Evolutionary conservation across 2,888 invertebrate species (phyloP).

Genomic region (Acronicta psi): DNA sequence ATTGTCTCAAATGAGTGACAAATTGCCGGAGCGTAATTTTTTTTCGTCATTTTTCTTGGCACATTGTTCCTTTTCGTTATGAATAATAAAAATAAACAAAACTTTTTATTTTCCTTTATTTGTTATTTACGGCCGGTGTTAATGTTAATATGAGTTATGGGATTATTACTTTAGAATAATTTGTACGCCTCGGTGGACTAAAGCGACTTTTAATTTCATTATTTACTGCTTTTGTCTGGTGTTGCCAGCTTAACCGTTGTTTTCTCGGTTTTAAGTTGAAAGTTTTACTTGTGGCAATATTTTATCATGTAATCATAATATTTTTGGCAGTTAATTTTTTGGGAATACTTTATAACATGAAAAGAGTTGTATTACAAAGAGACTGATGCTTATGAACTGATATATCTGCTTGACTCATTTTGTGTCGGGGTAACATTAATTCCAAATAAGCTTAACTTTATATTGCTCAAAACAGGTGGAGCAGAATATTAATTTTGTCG

Average conservation of each 20-base stretch:
- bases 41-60: conserved; percentile 66
- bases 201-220: conserved; percentile 75
- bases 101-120: conserved; percentile 61
- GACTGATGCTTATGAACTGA: conserved; percentile 23
- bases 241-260: conserved; percentile 53
- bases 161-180: conserved; percentile 76
- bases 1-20: conserved; percentile 78
- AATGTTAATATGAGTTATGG: conserved; percentile 76
- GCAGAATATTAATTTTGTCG: too few relatives aligned
- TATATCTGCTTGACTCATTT: conserved; percentile 17
- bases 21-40: conserved; percentile 70
- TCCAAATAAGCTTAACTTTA: neutral
- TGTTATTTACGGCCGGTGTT: conserved; percentile 71
- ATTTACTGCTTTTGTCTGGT: conserved; percentile 81
- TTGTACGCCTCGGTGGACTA: conserved; percentile 70
- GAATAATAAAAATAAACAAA: conserved; percentile 62
- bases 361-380: conserved; percentile 23
- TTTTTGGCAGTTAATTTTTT: conserved; percentile 51
- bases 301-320: conserved; percentile 53
- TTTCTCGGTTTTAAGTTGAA: conserved; percentile 60
- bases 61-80: conserved; percentile 65
- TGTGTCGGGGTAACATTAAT: neutral
- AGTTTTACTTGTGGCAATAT: conserved; percentile 54
- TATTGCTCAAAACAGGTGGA: neutral
- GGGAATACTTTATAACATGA: conserved; percentile 29